Conservation (phyloP, 2,888 invertebrate genomes). For the Acrobasis repandana region DNA sequence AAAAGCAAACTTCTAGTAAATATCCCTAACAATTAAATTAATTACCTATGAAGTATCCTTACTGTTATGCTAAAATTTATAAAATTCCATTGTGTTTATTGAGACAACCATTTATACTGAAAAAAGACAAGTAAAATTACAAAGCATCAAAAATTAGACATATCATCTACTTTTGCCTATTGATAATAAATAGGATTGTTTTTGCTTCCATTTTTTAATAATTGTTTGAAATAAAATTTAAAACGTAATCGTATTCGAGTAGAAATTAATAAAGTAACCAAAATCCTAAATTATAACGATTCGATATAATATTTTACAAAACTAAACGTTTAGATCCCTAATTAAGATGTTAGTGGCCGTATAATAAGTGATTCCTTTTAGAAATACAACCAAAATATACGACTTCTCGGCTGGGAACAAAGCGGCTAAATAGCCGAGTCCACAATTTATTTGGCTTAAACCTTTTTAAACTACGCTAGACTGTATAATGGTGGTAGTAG, state of each 20-base stretch:
- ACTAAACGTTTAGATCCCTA: constrained; percentile 60
- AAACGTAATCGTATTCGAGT: constrained; percentile 36
- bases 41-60: too few relatives aligned
- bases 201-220: too few relatives aligned
- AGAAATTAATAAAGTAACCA: constrained; percentile 42
- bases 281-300: constrained; percentile 43
- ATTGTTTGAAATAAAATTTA: constrained; percentile 18
- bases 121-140: too few relatives aligned
- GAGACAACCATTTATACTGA: too few relatives aligned
- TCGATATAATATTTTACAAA: constrained; percentile 57
- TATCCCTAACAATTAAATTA: too few relatives aligned
- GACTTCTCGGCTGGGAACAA: constrained; percentile 52
- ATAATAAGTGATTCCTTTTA: constrained; percentile 57
- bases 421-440: constrained; percentile 57
- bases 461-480: constrained; percentile 52
- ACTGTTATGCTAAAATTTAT: too few relatives aligned
- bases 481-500: constrained; percentile 52
- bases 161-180: too few relatives aligned
- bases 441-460: constrained; percentile 63
- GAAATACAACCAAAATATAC: constrained; percentile 61
- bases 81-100: too few relatives aligned
- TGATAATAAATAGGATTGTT: too few relatives aligned
- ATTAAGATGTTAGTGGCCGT: constrained; percentile 66
- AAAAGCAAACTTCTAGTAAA: too few relatives aligned
- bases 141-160: too few relatives aligned